Evolutionary conservation across 2,113 vertebrate genomes (phyloP).

Genomic region (Rhinogobius similis): DNA sequence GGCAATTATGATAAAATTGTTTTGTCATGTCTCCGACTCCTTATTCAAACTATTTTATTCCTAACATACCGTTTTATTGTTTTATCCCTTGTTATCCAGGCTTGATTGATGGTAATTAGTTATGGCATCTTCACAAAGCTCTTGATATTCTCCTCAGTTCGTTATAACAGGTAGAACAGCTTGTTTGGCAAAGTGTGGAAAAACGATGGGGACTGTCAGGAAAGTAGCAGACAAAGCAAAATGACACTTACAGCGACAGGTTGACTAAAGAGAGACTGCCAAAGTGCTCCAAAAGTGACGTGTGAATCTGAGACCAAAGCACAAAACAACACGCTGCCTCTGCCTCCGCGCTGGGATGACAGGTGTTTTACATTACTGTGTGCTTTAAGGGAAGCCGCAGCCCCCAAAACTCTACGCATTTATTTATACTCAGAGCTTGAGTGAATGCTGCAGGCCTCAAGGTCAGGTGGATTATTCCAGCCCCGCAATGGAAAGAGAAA

Average conservation of each 20-base stretch:
- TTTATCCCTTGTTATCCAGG: background rate
- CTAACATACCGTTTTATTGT: background rate
- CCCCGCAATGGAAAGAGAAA: constrained; percentile 35
- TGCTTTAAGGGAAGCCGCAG: constrained; percentile 30
- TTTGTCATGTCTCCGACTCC: too few relatives aligned
- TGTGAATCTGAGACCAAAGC: constrained; percentile 45
- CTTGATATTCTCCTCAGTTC: background rate
- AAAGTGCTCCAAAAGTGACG: constrained; percentile 33
- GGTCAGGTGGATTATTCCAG: constrained; percentile 35
- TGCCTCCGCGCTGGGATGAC: constrained; percentile 38
- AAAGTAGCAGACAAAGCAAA: constrained; percentile 50
- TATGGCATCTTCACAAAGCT: background rate
- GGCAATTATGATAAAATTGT: too few relatives aligned
- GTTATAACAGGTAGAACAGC: constrained; percentile 35
- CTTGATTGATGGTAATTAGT: background rate
- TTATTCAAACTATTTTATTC: background rate
- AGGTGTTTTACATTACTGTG: constrained; percentile 63
- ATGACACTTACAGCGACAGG: constrained; percentile 40
- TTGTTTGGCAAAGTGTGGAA: constrained; percentile 23
- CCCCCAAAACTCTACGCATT: constrained; percentile 19
- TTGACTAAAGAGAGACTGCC: constrained; percentile 48
- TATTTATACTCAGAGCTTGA: constrained; percentile 31
- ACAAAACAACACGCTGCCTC: constrained; percentile 38
- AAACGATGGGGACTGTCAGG: constrained; percentile 39
- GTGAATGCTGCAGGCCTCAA: constrained; percentile 25